These are phyloP conservation scores for Pseudois nayaur DNA, from an alignment of 2,113 vertebrate species.

Conservation along the genomic window DNA sequence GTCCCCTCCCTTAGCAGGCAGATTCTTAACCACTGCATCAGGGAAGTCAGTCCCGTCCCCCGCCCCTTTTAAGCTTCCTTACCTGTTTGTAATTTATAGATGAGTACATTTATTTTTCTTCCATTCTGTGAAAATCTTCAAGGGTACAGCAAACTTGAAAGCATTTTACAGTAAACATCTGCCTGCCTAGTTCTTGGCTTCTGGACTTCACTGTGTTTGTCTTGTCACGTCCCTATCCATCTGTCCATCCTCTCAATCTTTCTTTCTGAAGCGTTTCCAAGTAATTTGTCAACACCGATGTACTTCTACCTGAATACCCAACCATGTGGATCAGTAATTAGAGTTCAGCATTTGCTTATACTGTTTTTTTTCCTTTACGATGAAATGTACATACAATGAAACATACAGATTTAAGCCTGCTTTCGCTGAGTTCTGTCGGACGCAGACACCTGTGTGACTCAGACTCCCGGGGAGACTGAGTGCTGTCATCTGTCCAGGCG, in stretches of 20 bases:
- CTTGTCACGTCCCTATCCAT: background rate
- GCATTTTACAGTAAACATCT: background rate
- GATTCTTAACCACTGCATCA: background rate
- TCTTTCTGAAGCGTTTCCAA: background rate
- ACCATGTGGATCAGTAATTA: background rate
- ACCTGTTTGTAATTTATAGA: background rate
- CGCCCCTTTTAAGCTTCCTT: background rate
- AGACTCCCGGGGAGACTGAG: too few species aligned
- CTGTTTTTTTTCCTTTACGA: background rate
- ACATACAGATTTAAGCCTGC: background rate
- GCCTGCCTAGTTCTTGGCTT: background rate
- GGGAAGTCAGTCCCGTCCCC: background rate
- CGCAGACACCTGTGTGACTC: background rate
- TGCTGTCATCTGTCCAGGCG: fast-evolving
- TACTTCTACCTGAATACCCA: background rate
- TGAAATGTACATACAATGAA: background rate
- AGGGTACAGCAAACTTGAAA: background rate
- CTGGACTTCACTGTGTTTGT: background rate
- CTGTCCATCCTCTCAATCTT: background rate
- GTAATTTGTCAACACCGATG: background rate
- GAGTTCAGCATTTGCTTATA: background rate
- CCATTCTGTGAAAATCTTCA: background rate
- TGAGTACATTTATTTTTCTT: background rate
- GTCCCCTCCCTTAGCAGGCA: background rate
- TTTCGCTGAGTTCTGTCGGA: background rate